A percentile compares a stretch with the other conserved stretches of the same genome.
Conservation (phyloP, 2,113 vertebrate genomes). For the Chauna torquata region DNA sequence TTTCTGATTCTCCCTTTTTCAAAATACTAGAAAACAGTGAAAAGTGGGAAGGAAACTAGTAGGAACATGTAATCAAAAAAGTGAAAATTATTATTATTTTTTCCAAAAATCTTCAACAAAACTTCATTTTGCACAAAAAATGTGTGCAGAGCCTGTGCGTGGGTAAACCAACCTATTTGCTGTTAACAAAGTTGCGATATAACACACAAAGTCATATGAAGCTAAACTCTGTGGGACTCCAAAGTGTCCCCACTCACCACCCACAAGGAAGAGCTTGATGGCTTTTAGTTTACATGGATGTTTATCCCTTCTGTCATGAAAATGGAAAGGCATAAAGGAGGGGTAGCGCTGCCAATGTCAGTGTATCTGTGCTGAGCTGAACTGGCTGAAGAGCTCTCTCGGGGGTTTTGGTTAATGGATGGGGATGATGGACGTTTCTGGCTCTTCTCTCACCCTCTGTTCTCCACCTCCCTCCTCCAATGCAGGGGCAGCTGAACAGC, state of each 20-base stretch:
- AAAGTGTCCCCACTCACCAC: neutral
- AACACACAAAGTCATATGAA: neutral
- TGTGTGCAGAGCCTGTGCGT: fast-evolving
- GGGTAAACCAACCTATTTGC: neutral
- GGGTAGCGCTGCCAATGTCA: neutral
- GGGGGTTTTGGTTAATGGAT: neutral
- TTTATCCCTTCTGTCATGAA: neutral
- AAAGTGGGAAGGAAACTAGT: neutral
- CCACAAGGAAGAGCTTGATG: neutral
- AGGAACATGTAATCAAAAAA: neutral
- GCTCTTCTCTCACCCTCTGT: neutral
- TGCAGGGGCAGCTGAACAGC: neutral
- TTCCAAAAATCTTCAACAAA: neutral
- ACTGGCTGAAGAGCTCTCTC: neutral
- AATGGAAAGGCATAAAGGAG: neutral
- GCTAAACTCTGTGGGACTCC: neutral
- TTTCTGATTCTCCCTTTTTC: neutral
- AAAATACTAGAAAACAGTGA: neutral
- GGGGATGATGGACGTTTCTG: neutral
- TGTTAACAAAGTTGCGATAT: neutral
- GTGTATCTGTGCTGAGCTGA: neutral
- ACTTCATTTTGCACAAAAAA: neutral
- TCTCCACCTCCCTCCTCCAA: neutral
- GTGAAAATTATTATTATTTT: neutral
- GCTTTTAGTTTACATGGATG: neutral